Evolutionary conservation across 2,113 vertebrate species (phyloP).

Genomic region (Crotalus viridis): DNA sequence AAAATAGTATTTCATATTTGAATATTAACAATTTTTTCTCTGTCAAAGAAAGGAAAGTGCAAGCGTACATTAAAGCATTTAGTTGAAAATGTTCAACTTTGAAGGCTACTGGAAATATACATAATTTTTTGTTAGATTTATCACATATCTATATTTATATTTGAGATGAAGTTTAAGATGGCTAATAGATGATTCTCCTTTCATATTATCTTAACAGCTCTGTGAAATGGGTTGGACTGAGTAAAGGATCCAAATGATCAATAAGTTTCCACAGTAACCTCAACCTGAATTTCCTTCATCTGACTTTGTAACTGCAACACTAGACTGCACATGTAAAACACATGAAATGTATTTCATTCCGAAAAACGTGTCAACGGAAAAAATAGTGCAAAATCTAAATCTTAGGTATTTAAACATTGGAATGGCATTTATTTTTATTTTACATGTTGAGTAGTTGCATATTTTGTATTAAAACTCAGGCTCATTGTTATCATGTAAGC

Average conservation of each 20-base stretch:
- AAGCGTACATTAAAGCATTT: not conserved
- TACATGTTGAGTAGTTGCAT: too few relatives aligned
- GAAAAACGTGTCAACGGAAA: not conserved
- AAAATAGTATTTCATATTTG: not conserved
- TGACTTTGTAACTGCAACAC: too few relatives aligned
- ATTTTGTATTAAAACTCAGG: not conserved
- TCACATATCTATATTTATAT: too few relatives aligned
- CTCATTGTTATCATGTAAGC: not conserved
- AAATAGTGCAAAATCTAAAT: not conserved
- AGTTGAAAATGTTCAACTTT: not conserved
- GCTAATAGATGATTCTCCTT: too few relatives aligned
- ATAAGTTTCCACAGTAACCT: too few relatives aligned
- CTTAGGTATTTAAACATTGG: not conserved
- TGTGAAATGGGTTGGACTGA: too few relatives aligned
- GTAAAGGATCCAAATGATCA: too few relatives aligned
- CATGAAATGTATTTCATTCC: not conserved
- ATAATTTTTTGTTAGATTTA: too few relatives aligned
- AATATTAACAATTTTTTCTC: not conserved
- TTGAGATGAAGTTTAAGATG: too few relatives aligned
- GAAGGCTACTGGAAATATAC: not conserved
- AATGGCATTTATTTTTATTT: not conserved
- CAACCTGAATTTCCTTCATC: too few relatives aligned
- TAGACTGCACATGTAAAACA: not conserved
- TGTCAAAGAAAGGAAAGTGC: not conserved
- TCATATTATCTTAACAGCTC: too few relatives aligned